Percentiles rank a stretch among this genome's conserved stretches.
Evolutionary conservation across 2,888 invertebrate genomes (phyloP).

Genomic region (Caenorhabditis imperialis): DNA sequence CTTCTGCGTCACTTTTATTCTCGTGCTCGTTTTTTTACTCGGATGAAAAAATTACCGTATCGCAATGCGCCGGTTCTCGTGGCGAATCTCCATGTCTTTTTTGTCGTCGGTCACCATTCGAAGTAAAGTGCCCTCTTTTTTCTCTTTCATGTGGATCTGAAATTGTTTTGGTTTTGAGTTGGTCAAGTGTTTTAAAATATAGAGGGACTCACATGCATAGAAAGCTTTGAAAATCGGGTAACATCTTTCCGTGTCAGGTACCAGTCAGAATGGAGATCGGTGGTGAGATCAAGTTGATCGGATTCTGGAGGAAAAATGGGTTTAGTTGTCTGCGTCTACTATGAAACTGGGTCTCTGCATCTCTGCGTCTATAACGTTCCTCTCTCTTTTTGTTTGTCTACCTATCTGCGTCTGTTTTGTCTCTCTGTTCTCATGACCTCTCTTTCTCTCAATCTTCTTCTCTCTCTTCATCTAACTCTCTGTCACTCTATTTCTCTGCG

Average conservation of each 20-base stretch:
- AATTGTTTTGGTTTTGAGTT: too few relatives aligned
- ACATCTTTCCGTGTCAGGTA: conserved; percentile 13
- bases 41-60: conserved; percentile 60
- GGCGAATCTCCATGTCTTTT: conserved; percentile 37
- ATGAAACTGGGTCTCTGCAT: too few relatives aligned
- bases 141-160: conserved; percentile 35
- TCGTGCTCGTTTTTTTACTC: conserved; percentile 68
- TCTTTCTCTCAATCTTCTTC: too few relatives aligned
- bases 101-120: conserved; percentile 44
- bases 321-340: not conserved
- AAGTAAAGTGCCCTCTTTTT: conserved; percentile 36
- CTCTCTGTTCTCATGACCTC: too few relatives aligned
- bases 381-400: too few relatives aligned
- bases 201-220: conserved; percentile 20
- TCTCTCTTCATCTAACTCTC: too few relatives aligned
- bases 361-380: too few relatives aligned
- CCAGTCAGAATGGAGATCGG: conserved; percentile 37
- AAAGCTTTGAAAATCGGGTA: conserved; percentile 30
- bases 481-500: too few relatives aligned
- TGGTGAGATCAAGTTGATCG: conserved; percentile 19
- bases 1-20: conserved; percentile 70
- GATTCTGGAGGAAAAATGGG: conserved; percentile 10
- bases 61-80: conserved; percentile 53
- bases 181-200: too few relatives aligned
- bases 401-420: too few relatives aligned